Conservation (phyloP, 2,888 invertebrate species). For the Poecilus cupreus region DNA sequence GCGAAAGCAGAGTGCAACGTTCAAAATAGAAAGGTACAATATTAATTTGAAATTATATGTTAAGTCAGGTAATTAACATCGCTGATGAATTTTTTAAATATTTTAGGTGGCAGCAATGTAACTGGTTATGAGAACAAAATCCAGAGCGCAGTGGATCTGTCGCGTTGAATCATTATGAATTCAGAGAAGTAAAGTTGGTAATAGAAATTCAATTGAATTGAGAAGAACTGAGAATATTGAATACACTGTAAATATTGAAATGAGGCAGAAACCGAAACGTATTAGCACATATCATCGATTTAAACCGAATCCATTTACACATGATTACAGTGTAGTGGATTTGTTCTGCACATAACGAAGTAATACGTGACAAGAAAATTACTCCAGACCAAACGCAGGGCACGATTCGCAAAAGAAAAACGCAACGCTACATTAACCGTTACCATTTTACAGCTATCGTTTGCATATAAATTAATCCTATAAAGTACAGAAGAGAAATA, state of each 20-base stretch:
- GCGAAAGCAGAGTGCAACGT: no score
- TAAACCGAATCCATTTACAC: slow-evolving; percentile 42
- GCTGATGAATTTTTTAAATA: no score
- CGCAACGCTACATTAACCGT: slow-evolving; percentile 46
- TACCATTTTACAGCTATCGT: slow-evolving; percentile 53
- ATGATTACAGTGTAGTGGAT: slow-evolving; percentile 37
- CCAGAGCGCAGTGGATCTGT: no score
- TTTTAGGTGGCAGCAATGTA: no score
- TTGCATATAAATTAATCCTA: slow-evolving; percentile 55
- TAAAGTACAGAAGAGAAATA: slow-evolving; percentile 38
- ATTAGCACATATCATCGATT: slow-evolving; percentile 32
- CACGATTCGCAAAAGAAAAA: slow-evolving; percentile 18
- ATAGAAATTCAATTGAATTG: not conserved
- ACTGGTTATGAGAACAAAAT: no score
- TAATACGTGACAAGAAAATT: slow-evolving; percentile 53
- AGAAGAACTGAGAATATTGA: not conserved
- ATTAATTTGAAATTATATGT: no score
- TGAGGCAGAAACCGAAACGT: not conserved
- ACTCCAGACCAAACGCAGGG: slow-evolving; percentile 23
- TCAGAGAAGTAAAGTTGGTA: not conserved
- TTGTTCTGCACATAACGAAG: slow-evolving; percentile 48
- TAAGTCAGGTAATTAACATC: no score
- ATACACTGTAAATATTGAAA: not conserved
- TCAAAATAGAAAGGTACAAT: no score
- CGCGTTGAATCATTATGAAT: not conserved